Conservation (phyloP, 2,797 vertebrate genomes). For the Gallirallus australis region DNA sequence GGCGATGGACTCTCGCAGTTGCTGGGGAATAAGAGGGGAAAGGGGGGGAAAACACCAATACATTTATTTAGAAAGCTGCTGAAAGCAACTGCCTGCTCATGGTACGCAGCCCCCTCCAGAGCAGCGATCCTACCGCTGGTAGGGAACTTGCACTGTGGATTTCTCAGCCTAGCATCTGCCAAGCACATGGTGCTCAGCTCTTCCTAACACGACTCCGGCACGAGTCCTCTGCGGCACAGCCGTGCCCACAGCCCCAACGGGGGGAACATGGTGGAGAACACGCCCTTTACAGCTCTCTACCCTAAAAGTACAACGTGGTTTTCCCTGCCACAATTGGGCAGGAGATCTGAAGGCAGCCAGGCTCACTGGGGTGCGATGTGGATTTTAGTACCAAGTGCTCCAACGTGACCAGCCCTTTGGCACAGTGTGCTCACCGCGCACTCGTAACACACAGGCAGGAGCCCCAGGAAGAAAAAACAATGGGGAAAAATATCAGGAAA, state of each 20-base stretch:
- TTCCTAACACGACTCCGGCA: neutral
- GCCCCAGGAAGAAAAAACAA: neutral
- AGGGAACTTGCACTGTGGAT: neutral
- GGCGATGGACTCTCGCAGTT: slow-evolving; percentile 94
- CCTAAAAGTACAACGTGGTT: neutral
- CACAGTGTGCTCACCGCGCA: fast-evolving
- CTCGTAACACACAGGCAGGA: too few relatives aligned
- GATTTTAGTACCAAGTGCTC: neutral
- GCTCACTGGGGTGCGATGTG: neutral
- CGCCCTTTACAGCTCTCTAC: neutral
- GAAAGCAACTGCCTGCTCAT: neutral
- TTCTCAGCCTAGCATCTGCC: slow-evolving; percentile 5
- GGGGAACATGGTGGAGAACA: neutral
- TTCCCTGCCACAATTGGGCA: neutral
- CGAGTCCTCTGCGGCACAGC: neutral
- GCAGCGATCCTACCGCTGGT: neutral
- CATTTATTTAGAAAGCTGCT: neutral
- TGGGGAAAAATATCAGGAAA: fast-evolving
- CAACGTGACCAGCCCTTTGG: fast-evolving
- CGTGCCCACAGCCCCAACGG: neutral
- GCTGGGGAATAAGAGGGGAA: slow-evolving; percentile 75
- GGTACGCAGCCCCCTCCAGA: neutral
- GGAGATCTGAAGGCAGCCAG: neutral
- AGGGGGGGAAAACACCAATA: neutral
- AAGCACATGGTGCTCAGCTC: neutral